Base-by-base conservation (phyloP, 1,140 invertebrate genomes). In the Cephus cinctus region DNA sequence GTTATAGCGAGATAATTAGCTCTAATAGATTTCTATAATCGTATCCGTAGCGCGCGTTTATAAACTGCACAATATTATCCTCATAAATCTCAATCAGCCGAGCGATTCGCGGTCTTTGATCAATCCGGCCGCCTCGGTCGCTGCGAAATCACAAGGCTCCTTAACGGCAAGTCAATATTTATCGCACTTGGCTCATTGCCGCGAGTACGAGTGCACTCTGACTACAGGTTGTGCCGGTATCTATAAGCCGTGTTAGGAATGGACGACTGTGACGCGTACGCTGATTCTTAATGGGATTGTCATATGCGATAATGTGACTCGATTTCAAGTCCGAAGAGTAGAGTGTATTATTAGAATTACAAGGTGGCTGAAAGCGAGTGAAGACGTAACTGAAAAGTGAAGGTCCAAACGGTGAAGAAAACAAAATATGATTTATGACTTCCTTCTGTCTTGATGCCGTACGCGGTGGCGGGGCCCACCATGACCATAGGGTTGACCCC, bases 351-450 rank as follows among this genome's bases (percentile, higher is more conserved):
- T n/a, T n/a, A n/a, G n/a, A n/a, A n/a, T n/a, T n/a, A n/a, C n/a
- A n/a, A n/a, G n/a, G n/a, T n/a, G n/a, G n/a, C n/a, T n/a, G n/a
- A n/a, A n/a, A n/a, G n/a, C 50, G 58, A 57, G 43, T 40, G 34
- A 42, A 36, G 47, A 46, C 20, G 43, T 48, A 40, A 27, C 43
- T 23, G 5, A 35, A 41, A 36, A 55, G 48, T 38, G 45, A 30
- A 16, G 36, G 36, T 12, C 42, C n/a, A n/a, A n/a, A n/a, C 22
- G 23, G 23, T 42, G 43, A 30, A 43, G 36, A 54, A 21, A 52
- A 25, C 46, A 41, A 59, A 52, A 52, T 54, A 62, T 64, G 61
- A 65, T 63, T 65, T 65, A 65, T 43, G 63, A 60, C 42, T 56
- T 54, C 41, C 42, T 53, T 57, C 53, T 40, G 61, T 57, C 53